Evolutionary conservation across 2,113 vertebrate species (phyloP).

Genomic region (Anolis carolinensis): DNA sequence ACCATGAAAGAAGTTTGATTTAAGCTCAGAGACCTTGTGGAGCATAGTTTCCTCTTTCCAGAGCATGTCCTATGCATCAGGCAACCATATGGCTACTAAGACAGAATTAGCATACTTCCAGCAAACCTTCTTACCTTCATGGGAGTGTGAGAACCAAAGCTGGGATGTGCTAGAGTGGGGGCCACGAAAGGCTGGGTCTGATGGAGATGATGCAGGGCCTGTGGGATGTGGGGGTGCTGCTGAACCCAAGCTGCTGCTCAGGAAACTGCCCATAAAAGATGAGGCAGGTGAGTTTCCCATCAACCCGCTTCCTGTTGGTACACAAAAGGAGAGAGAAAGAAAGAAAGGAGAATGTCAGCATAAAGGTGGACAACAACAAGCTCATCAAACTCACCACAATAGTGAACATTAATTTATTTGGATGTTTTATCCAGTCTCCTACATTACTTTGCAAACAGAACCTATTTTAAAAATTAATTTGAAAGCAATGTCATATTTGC

Average conservation of each 20-base stretch:
- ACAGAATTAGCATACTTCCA: background rate
- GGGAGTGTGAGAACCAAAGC: conserved; percentile 97
- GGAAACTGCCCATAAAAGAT: conserved; percentile 97
- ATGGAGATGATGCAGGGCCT: conserved; percentile 85
- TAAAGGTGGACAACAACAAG: background rate
- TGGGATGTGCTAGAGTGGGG: conserved; percentile 92
- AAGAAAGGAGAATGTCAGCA: conserved; percentile 14
- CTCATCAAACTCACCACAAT: background rate
- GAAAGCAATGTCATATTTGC: background rate
- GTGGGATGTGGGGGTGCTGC: conserved; percentile 86
- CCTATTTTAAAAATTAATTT: background rate
- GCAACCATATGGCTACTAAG: too few species aligned
- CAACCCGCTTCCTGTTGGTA: conserved; percentile 86
- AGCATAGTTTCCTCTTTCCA: background rate
- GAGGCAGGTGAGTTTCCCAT: conserved; percentile 90
- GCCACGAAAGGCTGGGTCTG: conserved; percentile 88
- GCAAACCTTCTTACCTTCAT: conserved; percentile 85
- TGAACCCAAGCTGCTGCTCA: conserved; percentile 92
- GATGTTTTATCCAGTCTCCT: background rate
- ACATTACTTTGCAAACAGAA: background rate
- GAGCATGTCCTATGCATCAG: background rate
- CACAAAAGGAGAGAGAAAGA: conserved; percentile 45
- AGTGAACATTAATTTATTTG: background rate
- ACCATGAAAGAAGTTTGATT: background rate
- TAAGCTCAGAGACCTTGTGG: background rate